Evolutionary conservation across 2,888 invertebrate species (phyloP), one percentile per base, ranked within the genome.

Genomic region (Drosophila barbarae): DNA sequence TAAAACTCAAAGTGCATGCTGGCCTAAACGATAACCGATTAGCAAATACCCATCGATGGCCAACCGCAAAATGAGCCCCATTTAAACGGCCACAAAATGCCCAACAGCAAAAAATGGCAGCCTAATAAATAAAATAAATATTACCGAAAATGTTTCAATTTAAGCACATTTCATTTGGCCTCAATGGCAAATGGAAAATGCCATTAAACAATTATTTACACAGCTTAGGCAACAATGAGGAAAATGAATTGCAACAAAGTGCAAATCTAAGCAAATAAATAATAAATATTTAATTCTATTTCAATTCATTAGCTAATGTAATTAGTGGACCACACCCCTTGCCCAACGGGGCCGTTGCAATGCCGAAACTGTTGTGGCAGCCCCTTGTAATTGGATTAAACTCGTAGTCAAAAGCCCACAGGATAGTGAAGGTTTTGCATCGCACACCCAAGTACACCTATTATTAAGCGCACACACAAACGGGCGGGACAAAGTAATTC

Each of bases 241-340:
- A 47, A 41, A 57, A 61, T 60, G 49, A 54, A 60, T 57, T 41
- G 60, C 46, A 64, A 65, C 60, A 74, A 50, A 44, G 56, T 57
- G 61, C 52, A 61, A 73, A 70, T 69, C 49, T 54, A 52, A 55
- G 49, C 38, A 65, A 72, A 74, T 72, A 64, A 69, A 66, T 69
- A 65, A 67, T 68, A 77, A 77, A 74, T 74, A 72, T 73, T 67
- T 69, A 75, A 73, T 70, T 69, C 70, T 61, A 68, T 79, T 79
- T 76, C 71, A 71, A 79, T 82, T 82, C 76, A 82, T 79, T 76
- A 74, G 76, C 74, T 79, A 79, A 79, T 74, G 72, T 52, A 79
- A 82, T 78, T 78, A 76, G 72, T 67, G 73, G 63, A 65, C 71
- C 65, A 61, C 63, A 57, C 56, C 53, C 52, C 21, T 10, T 10